Conservation (phyloP, 2,797 vertebrate genomes). For the Lutjanus campechanus region DNA sequence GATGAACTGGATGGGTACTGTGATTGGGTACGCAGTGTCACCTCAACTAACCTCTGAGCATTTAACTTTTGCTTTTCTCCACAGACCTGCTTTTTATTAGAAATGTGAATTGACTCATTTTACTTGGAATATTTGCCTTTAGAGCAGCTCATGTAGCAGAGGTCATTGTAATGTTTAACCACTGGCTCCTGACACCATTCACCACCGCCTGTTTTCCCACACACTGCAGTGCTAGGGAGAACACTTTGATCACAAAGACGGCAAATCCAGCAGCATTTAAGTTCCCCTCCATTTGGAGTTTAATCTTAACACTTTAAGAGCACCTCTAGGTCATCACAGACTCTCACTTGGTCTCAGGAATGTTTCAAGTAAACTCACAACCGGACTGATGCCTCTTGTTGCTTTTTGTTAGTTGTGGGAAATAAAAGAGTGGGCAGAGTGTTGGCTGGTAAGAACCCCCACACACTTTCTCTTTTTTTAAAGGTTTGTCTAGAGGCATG, state of each 20-base stretch:
- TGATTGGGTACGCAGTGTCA: constrained; percentile 12
- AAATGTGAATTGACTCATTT: constrained; percentile 38
- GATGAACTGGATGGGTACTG: constrained; percentile 9
- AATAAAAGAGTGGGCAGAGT: constrained; percentile 24
- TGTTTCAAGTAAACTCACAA: constrained; percentile 53
- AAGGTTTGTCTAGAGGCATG: constrained; percentile 30
- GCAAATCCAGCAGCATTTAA: constrained; percentile 54
- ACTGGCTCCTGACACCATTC: constrained; percentile 43
- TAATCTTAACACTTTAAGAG: constrained; percentile 53
- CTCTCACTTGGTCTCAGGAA: constrained; percentile 39
- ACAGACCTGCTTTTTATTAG: constrained; percentile 24
- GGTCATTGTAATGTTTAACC: constrained; percentile 51
- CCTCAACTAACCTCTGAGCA: constrained; percentile 12
- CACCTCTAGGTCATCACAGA: constrained; percentile 34
- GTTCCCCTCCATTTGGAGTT: constrained; percentile 48
- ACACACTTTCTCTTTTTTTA: constrained; percentile 9
- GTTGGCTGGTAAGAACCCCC: constrained; percentile 46
- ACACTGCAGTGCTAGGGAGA: constrained; percentile 21
- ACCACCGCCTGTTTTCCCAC: constrained; percentile 44
- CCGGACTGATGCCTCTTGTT: constrained; percentile 31
- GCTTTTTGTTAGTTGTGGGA: constrained; percentile 47
- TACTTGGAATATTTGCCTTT: constrained; percentile 26
- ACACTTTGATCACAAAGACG: constrained; percentile 63
- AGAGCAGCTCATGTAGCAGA: constrained; percentile 37
- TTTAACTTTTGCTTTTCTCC: constrained; percentile 7